Conservation (phyloP, 2,888 invertebrate genomes). For the Cactoblastis cactorum region DNA sequence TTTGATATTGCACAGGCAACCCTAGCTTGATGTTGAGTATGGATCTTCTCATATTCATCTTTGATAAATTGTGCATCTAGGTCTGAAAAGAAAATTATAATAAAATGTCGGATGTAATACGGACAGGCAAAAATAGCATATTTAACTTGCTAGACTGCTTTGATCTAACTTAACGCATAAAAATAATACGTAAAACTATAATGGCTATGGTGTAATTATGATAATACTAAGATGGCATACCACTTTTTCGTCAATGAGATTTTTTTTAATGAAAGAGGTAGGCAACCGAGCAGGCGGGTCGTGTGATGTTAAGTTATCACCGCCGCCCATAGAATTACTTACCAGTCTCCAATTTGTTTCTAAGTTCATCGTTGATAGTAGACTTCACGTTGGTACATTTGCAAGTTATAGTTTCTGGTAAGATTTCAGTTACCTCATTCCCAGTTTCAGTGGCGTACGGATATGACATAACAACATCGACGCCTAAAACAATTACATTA, state of each 20-base stretch:
- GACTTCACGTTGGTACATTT: not conserved
- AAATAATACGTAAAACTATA: no score
- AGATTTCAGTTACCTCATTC: not conserved
- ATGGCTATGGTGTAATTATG: no score
- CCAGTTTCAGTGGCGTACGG: not conserved
- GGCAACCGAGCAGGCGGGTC: no score
- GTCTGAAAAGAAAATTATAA: not conserved
- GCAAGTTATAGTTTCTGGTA: not conserved
- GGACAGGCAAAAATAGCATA: not conserved
- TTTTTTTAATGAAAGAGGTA: no score
- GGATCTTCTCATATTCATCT: not conserved
- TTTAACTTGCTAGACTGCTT: not conserved
- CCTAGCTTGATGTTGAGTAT: not conserved
- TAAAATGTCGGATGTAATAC: no score
- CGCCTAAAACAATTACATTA: not conserved
- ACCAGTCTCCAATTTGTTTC: not conserved
- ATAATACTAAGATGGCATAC: no score
- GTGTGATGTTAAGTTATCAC: no score
- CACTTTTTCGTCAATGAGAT: no score
- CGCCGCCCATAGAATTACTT: not conserved
- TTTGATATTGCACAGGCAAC: not conserved
- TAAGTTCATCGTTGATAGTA: not conserved
- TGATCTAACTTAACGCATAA: no score
- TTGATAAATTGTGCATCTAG: not conserved
- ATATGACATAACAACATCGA: not conserved